Evolutionary conservation across 2,113 vertebrate species (phyloP).

Genomic region (Mormoops blainvillei): DNA sequence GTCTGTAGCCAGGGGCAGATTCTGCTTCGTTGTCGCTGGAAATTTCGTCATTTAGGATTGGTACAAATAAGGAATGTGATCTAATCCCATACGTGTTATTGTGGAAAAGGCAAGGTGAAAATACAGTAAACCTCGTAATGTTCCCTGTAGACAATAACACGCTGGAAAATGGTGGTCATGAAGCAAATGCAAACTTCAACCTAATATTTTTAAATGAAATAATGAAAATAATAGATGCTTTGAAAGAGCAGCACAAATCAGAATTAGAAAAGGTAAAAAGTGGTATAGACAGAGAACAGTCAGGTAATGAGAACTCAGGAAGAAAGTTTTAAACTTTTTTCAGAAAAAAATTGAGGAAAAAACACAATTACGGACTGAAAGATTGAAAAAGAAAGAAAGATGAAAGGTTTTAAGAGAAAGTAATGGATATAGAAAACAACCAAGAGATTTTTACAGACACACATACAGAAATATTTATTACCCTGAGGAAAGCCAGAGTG

Average conservation of each 20-base stretch:
- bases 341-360: neutral
- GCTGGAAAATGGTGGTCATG: neutral
- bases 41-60: neutral
- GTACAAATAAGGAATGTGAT: neutral
- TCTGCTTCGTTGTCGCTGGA: fast-evolving
- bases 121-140: neutral
- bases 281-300: neutral
- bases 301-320: neutral
- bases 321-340: neutral
- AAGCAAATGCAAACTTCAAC: neutral
- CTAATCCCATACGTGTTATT: neutral
- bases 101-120: neutral
- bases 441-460: neutral
- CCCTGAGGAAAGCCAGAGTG: neutral
- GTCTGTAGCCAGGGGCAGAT: fast-evolving
- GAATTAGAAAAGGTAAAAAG: neutral
- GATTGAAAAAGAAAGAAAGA: neutral
- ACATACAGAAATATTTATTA: neutral
- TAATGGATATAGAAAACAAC: neutral
- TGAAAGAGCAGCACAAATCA: neutral
- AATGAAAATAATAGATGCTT: neutral
- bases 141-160: neutral
- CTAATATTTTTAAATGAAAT: neutral
- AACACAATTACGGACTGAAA: neutral
- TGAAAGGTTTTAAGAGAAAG: neutral